These are phyloP conservation scores for Megalonaias nervosa DNA, from an alignment of 1,140 invertebrate species.

Conservation along the genomic window DNA sequence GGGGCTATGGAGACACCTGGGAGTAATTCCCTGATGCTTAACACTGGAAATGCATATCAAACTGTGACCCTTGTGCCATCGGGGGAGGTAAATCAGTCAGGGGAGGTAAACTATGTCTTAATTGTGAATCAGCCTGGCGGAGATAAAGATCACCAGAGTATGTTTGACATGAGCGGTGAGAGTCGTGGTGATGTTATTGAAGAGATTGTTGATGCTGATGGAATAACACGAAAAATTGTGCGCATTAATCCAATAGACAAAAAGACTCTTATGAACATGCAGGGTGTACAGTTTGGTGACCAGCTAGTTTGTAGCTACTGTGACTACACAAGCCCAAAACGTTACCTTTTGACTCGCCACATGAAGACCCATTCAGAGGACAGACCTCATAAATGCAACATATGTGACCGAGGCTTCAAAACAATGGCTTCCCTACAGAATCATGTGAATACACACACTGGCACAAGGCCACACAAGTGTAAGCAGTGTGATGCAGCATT, in stretches of 20 bases:
- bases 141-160: constrained; percentile 48
- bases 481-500: constrained; percentile 94
- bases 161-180: constrained; percentile 20
- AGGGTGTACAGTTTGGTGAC: constrained; percentile 66
- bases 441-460: constrained; percentile 97
- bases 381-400: constrained; percentile 93
- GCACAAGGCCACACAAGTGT: constrained; percentile 91
- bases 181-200: constrained; percentile 72
- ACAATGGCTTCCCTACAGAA: constrained; percentile 94
- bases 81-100: constrained; percentile 77
- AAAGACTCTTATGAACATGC: not conserved
- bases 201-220: constrained; percentile 76
- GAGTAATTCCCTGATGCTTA: no score
- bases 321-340: constrained; percentile 90
- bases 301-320: constrained; percentile 87
- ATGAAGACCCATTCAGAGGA: constrained; percentile 98
- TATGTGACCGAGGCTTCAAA: constrained; percentile 96
- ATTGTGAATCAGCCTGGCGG: constrained; percentile 84
- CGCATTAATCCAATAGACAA: constrained; percentile 71
- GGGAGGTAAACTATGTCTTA: constrained; percentile 89
- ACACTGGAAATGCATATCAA: constrained; percentile 75
- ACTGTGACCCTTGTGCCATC: constrained; percentile 90
- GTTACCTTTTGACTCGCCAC: constrained; percentile 91
- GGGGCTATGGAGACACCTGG: constrained; percentile 5
- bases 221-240: constrained; percentile 69